Evolutionary conservation across 2,113 vertebrate genomes (phyloP).

Genomic region (Cynoglossus semilaevis): DNA sequence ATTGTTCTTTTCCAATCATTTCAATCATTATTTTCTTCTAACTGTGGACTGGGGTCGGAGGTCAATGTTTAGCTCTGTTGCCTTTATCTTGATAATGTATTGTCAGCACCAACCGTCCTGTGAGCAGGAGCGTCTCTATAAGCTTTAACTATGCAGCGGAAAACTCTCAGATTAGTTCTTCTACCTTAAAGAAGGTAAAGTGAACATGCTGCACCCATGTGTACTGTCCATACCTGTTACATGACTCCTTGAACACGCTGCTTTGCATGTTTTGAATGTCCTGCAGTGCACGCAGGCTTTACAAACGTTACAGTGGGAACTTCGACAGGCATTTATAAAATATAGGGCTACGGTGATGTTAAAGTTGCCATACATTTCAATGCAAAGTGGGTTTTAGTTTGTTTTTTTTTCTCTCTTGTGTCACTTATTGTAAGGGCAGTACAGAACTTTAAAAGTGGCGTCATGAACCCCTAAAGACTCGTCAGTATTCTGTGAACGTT

Average conservation of each 20-base stretch:
- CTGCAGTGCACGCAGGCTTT: not conserved
- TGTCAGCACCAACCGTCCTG: slow-evolving; percentile 59
- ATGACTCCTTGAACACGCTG: slow-evolving; percentile 29
- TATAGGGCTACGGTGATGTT: slow-evolving; percentile 19
- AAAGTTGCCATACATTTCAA: slow-evolving; percentile 20
- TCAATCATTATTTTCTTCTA: not conserved
- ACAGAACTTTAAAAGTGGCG: too few relatives aligned
- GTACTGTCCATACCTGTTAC: slow-evolving; percentile 39
- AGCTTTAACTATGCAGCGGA: slow-evolving; percentile 66
- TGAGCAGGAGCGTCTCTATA: slow-evolving; percentile 40
- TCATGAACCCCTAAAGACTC: too few relatives aligned
- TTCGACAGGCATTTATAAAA: slow-evolving; percentile 7
- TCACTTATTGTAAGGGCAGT: slow-evolving; percentile 9
- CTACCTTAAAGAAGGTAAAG: slow-evolving; percentile 14
- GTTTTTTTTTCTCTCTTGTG: slow-evolving; percentile 11
- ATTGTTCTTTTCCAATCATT: too few relatives aligned
- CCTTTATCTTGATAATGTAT: slow-evolving; percentile 44
- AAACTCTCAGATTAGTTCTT: slow-evolving; percentile 29
- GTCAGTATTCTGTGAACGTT: slow-evolving; percentile 35
- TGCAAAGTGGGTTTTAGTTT: slow-evolving; percentile 21
- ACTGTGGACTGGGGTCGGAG: slow-evolving; percentile 1
- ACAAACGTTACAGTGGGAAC: not conserved
- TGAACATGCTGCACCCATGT: slow-evolving; percentile 38
- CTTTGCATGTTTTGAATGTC: slow-evolving; percentile 44
- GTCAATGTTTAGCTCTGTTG: slow-evolving; percentile 39